Evolutionary conservation across 2,888 invertebrate species (phyloP), one percentile per base, ranked within the genome.

Genomic region (Exephanes ischioxanthus): DNA sequence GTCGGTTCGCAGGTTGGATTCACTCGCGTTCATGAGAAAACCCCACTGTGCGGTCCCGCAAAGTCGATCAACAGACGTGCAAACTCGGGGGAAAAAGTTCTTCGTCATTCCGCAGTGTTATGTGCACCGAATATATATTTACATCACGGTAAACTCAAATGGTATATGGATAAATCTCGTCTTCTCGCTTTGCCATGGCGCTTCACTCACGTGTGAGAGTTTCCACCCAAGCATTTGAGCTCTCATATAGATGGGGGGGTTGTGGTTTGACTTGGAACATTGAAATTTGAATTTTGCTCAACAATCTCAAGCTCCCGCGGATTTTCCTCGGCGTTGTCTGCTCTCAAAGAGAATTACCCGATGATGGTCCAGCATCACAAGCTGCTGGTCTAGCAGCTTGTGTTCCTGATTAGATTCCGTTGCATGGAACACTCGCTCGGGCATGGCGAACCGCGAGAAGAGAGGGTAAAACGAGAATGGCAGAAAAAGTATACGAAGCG

Each of bases 21-120:
- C 63, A 11, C 37, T 67, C 41, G 41, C 26, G 41, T 66, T 67
- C 76, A 19, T 61, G 63, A 63, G 45, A 75, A 83, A 79, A 75
- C 41, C 63, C 14, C 75, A 26, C 53, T 63, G n/a, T 7, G 73
- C 53, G 41, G 55, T 45, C 26, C 11, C 9, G 37, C 9, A 55
- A 63, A 75, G 30, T 19, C 75, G 19, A 61, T 70, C 75, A 55
- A 79, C 79, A 83, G 75, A 70, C 45, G 11, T 53, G 53, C 30
- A 53, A 63, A 68, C 48, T n/a, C 55, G 33, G 55, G 55, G 70
- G 22, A 53, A 83, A 79, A 67, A 83, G 22, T 61, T 63, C 22
- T 79, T 3, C 45, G 70, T 68, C 45, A 75, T 79, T 83, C 75
- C 70, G 22, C 1, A 19, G 11, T 37, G 19, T 63, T n/a, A 33